These are phyloP conservation scores for Pelodiscus sinensis DNA, from an alignment of 2,113 vertebrate species.

Conservation along the genomic window DNA sequence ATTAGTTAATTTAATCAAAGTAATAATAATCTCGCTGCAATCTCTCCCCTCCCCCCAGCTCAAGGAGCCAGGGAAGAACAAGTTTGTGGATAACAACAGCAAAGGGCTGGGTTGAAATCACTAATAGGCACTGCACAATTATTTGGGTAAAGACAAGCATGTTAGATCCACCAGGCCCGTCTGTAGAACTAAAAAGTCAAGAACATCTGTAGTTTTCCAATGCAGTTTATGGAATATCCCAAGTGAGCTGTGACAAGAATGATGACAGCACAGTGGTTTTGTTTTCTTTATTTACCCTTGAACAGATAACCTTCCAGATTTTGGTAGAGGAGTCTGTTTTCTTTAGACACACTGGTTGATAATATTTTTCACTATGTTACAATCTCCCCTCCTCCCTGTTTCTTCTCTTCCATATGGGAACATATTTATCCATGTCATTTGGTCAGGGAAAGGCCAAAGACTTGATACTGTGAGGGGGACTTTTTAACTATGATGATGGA, in stretches of 20 bases:
- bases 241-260: slow-evolving; percentile 34
- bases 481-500: background rate
- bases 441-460: slow-evolving; percentile 7
- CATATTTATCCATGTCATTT: background rate
- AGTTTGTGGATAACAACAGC: background rate
- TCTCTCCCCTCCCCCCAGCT: background rate
- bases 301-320: slow-evolving; percentile 63
- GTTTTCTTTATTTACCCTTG: slow-evolving; percentile 69
- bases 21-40: slow-evolving; percentile 36
- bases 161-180: background rate
- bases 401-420: slow-evolving; percentile 28
- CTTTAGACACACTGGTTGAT: background rate
- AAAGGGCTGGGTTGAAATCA: slow-evolving; percentile 8
- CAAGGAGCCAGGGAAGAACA: background rate
- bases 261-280: slow-evolving; percentile 39
- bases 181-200: background rate
- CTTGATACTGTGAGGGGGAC: background rate
- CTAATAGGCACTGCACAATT: background rate
- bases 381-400: slow-evolving; percentile 12
- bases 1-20: slow-evolving; percentile 41
- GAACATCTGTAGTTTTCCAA: slow-evolving; percentile 59
- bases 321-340: background rate
- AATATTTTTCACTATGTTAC: slow-evolving; percentile 10
- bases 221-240: slow-evolving; percentile 13
- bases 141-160: background rate